Evolutionary conservation across 2,888 invertebrate species (phyloP).

Genomic region (Apomyelois bistriatella): DNA sequence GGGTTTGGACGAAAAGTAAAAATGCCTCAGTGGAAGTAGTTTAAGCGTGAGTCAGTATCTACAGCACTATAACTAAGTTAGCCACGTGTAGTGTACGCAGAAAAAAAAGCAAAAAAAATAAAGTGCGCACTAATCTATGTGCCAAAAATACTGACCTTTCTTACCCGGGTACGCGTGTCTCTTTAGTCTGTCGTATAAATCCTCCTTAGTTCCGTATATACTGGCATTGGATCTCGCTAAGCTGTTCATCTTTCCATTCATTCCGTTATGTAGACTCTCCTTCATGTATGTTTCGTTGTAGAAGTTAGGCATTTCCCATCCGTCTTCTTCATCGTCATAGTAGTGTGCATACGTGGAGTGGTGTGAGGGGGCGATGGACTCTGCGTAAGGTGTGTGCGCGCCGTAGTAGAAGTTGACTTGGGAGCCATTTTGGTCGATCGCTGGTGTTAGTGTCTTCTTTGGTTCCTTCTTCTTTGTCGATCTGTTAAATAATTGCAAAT

Average conservation of each 20-base stretch:
- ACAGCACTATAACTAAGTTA: conserved; percentile 12
- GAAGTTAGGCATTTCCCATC: conserved; percentile 98
- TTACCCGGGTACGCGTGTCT: conserved; percentile 96
- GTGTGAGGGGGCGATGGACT: conserved; percentile 96
- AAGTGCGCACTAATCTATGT: conserved; percentile 65
- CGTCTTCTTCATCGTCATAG: conserved; percentile 97
- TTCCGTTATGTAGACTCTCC: conserved; percentile 92
- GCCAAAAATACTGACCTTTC: conserved; percentile 87
- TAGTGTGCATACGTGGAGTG: conserved; percentile 97
- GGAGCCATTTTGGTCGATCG: conserved; percentile 94
- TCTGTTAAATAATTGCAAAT: conserved; percentile 64
- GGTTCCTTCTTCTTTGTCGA: conserved; percentile 94
- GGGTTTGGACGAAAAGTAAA: no score
- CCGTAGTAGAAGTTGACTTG: conserved; percentile 98
- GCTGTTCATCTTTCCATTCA: conserved; percentile 94
- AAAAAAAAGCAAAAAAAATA: conserved; percentile 29
- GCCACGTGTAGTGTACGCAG: conserved; percentile 8
- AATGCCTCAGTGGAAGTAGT: not conserved
- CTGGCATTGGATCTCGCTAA: conserved; percentile 95
- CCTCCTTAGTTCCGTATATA: conserved; percentile 96
- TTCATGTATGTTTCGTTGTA: conserved; percentile 98
- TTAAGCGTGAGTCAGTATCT: conserved; percentile 1
- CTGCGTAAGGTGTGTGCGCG: conserved; percentile 96
- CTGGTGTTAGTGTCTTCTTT: conserved; percentile 93
- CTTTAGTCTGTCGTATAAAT: conserved; percentile 96